Percentiles rank a stretch among this genome's conserved stretches.
These are phyloP conservation scores for Chymomyza procnemis DNA, from an alignment of 2,888 invertebrate species.

Conservation along the genomic window DNA sequence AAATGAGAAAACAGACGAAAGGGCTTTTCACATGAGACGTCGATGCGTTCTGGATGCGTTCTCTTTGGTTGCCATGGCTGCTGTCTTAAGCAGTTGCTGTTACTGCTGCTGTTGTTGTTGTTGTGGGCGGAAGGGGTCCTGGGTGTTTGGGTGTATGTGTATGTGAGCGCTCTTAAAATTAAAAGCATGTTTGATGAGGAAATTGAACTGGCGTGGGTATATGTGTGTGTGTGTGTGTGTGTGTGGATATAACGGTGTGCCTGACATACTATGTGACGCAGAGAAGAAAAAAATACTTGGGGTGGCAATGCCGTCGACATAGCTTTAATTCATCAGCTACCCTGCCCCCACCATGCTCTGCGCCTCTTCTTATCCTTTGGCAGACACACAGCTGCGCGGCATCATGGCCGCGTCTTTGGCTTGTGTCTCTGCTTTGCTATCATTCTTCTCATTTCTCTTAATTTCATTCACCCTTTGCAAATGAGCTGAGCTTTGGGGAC, in stretches of 20 bases:
- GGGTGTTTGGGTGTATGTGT: constrained; percentile 25
- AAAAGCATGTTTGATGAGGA: constrained; percentile 71
- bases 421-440: constrained; percentile 28
- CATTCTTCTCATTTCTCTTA: constrained; percentile 52
- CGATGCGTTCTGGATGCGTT: constrained; percentile 1
- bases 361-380: constrained; percentile 47
- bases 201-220: constrained; percentile 68
- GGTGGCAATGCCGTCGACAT: not conserved
- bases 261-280: not conserved
- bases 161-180: constrained; percentile 63
- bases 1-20: constrained; percentile 56
- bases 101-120: not conserved
- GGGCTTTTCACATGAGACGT: not conserved
- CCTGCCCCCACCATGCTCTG: constrained; percentile 18
- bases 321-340: constrained; percentile 54
- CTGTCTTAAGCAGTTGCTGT: constrained; percentile 38
- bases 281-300: constrained; percentile 5
- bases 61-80: constrained; percentile 22
- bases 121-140: constrained; percentile 6
- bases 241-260: constrained; percentile 5
- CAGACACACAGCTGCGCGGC: constrained; percentile 14
- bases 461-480: constrained; percentile 74
- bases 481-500: constrained; percentile 49
- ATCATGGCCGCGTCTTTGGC: constrained; percentile 20
- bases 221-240: constrained; percentile 23